Percentiles rank a stretch among this genome's conserved stretches.
Evolutionary conservation across 2,113 vertebrate species (phyloP).

Genomic region (Anser brachyrhynchus): DNA sequence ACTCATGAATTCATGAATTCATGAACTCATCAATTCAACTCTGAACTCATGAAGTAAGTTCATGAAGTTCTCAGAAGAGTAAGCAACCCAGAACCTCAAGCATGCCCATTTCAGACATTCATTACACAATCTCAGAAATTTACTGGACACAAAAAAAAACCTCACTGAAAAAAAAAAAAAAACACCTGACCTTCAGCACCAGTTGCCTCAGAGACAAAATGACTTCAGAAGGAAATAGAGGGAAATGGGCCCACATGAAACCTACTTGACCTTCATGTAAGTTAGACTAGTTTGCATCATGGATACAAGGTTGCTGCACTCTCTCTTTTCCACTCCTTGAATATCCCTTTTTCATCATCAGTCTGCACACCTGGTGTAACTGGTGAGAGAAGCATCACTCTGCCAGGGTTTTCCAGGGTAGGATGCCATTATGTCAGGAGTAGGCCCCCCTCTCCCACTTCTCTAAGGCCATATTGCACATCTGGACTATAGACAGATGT

Average conservation of each 20-base stretch:
- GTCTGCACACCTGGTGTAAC: background rate
- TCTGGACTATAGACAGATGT: background rate
- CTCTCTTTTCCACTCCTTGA: background rate
- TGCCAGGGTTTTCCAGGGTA: background rate
- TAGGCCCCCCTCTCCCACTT: accelerated
- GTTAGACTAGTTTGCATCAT: background rate
- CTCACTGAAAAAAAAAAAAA: background rate
- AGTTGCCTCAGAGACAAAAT: background rate
- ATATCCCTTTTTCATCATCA: background rate
- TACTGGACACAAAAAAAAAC: background rate
- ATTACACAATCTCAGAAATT: background rate
- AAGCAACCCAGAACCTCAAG: background rate
- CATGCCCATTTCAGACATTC: background rate
- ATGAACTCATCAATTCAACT: background rate
- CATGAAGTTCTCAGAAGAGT: background rate
- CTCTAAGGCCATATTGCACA: background rate
- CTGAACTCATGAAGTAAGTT: background rate
- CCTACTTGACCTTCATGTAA: background rate
- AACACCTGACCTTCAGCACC: background rate
- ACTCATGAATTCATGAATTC: too few relatives aligned
- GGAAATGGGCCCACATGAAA: background rate
- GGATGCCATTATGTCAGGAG: background rate
- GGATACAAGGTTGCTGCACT: background rate
- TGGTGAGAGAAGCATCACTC: accelerated
- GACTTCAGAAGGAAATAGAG: background rate